Conservation (phyloP, 1,140 invertebrate species). For the Campoletis sonorensis region DNA sequence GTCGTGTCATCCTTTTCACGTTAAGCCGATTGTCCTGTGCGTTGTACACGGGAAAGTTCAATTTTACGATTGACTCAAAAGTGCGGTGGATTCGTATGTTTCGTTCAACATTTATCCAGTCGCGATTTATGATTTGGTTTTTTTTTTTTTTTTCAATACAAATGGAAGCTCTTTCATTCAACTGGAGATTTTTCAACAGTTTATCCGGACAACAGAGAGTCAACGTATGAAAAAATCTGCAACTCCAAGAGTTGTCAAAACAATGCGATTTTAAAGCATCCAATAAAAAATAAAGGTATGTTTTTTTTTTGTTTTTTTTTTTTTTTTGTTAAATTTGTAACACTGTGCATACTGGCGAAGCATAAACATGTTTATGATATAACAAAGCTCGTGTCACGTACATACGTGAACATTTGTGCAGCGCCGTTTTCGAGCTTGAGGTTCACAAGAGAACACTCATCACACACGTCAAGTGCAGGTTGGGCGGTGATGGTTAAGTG, state of each 20-base stretch:
- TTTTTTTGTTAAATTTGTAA: too few species aligned
- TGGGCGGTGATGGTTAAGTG: slow-evolving; percentile 35
- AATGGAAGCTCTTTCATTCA: too few species aligned
- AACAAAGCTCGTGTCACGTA: slow-evolving; percentile 32
- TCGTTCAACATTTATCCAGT: too few species aligned
- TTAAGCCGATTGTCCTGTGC: background rate
- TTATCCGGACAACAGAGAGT: too few species aligned
- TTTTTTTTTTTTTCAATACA: too few species aligned
- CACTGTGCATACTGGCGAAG: background rate
- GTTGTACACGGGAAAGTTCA: background rate
- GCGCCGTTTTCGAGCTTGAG: slow-evolving; percentile 29
- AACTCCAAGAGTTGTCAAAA: background rate
- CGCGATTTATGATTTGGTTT: too few species aligned
- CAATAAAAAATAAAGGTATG: too few species aligned
- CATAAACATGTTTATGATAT: slow-evolving; percentile 1
- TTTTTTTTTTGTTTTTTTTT: too few species aligned
- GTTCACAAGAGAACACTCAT: slow-evolving; percentile 30
- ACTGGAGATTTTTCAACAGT: too few species aligned
- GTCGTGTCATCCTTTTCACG: background rate
- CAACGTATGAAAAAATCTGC: too few species aligned
- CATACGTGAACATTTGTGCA: slow-evolving; percentile 20
- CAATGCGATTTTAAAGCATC: background rate
- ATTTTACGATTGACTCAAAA: too few species aligned
- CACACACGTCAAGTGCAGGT: slow-evolving; percentile 43
- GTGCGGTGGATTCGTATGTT: too few species aligned